These are phyloP conservation scores for Sycophaga agraensis DNA, from an alignment of 1,140 invertebrate species.

Conservation along the genomic window DNA sequence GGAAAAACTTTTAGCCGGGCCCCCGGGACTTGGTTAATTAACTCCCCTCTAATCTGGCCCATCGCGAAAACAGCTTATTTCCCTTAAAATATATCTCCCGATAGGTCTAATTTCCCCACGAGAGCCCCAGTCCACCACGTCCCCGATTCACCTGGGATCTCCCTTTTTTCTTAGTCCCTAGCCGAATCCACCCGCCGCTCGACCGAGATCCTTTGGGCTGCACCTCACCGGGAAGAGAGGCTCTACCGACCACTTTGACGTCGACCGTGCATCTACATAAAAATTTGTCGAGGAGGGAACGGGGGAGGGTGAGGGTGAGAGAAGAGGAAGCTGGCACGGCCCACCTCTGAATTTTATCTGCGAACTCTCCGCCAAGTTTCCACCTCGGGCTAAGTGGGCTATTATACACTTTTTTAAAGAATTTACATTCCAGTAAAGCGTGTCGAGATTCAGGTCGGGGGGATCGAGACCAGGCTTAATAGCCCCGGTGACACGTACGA, in stretches of 20 bases:
- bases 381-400: conserved; percentile 12
- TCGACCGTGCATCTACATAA: conserved; percentile 22
- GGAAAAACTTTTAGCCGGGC: not conserved
- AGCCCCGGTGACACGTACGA: conserved; percentile 11
- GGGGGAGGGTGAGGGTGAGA: not conserved
- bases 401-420: conserved; percentile 26
- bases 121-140: no score
- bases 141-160: not conserved
- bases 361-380: conserved; percentile 19
- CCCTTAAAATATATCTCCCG: not conserved
- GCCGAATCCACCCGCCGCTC: not conserved
- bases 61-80: not conserved
- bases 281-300: conserved; percentile 17
- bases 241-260: conserved; percentile 12
- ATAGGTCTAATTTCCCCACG: no score
- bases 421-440: conserved; percentile 23
- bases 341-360: conserved; percentile 19
- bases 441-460: conserved; percentile 3
- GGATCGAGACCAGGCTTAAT: conserved; percentile 6
- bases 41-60: not conserved
- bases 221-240: not conserved
- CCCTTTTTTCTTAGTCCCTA: not conserved
- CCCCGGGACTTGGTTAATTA: not conserved
- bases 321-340: conserved; percentile 3
- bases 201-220: conserved; percentile 6